Percentiles rank a stretch among this genome's conserved stretches.
These are phyloP conservation scores for Varanus komodoensis DNA, from an alignment of 2,113 vertebrate genomes.

Conservation along the genomic window DNA sequence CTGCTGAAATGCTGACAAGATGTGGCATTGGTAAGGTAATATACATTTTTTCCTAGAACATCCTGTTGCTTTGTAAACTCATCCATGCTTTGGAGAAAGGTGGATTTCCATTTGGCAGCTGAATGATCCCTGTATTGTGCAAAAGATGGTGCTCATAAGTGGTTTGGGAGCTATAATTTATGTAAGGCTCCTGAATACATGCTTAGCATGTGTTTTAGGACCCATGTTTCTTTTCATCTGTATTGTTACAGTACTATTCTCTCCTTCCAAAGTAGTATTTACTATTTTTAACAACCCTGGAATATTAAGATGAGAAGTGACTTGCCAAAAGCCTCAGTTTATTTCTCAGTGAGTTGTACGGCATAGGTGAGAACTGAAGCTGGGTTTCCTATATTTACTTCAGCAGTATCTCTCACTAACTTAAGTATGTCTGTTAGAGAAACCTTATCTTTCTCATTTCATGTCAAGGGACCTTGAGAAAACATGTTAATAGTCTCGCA, in stretches of 20 bases:
- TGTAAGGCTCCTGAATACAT: background rate
- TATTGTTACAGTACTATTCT: background rate
- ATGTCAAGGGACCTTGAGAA: background rate
- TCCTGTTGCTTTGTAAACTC: background rate
- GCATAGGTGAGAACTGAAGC: background rate
- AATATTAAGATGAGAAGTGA: background rate
- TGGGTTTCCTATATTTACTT: background rate
- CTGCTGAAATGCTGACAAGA: slow-evolving; percentile 98
- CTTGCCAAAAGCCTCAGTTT: background rate
- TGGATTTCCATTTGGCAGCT: background rate
- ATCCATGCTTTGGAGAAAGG: background rate
- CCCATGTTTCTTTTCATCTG: background rate
- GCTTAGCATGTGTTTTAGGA: background rate
- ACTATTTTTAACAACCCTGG: background rate
- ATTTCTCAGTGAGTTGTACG: background rate
- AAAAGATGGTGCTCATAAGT: background rate
- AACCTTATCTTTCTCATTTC: background rate
- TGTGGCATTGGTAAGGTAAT: slow-evolving; percentile 99
- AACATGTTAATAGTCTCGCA: no score
- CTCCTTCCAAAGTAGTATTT: background rate
- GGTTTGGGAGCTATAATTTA: background rate
- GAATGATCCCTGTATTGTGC: background rate
- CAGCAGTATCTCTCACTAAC: background rate
- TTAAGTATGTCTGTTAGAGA: background rate
- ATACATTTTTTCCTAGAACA: slow-evolving; percentile 57